A percentile compares a stretch with the other conserved stretches of the same genome.
phyloP scores from a whole-genome alignment of 2,797 vertebrate species.

The Crenuchus spilurus region DNA sequence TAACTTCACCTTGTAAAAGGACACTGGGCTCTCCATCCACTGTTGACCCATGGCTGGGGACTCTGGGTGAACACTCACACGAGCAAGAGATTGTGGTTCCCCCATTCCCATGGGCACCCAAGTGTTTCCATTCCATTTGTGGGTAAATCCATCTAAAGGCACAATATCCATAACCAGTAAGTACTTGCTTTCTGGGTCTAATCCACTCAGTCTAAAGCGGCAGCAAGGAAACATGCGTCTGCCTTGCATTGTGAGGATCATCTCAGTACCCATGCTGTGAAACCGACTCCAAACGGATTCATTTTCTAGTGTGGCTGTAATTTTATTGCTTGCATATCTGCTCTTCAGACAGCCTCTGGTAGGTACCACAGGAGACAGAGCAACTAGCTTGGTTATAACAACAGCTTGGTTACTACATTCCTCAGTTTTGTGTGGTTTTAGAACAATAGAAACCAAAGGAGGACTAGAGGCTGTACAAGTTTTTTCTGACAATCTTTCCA shows the following conservation, averaged over 20 bases:
- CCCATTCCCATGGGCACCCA: constrained; percentile 86
- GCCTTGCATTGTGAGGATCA: constrained; percentile 93
- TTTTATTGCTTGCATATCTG: constrained; percentile 73
- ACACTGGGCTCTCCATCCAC: constrained; percentile 89
- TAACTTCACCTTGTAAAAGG: constrained; percentile 94
- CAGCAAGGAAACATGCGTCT: constrained; percentile 97
- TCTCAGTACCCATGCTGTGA: constrained; percentile 89
- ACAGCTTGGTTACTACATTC: constrained; percentile 76
- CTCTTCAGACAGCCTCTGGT: constrained; percentile 40
- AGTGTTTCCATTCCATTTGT: constrained; percentile 85
- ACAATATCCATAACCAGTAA: constrained; percentile 89
- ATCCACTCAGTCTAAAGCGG: constrained; percentile 87
- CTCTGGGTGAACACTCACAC: constrained; percentile 86
- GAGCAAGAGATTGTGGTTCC: constrained; percentile 80
- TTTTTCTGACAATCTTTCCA: constrained; percentile 4
- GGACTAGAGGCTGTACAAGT: constrained; percentile 61
- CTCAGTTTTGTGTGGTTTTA: constrained; percentile 73
- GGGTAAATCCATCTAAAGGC: constrained; percentile 83
- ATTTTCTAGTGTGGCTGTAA: constrained; percentile 89
- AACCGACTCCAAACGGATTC: constrained; percentile 94
- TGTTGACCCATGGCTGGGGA: constrained; percentile 84
- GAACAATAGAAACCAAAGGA: constrained; percentile 79
- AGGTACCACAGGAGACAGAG: constrained; percentile 39
- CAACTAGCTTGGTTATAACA: constrained; percentile 75
- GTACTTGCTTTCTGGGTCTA: constrained; percentile 84